These are phyloP conservation scores for Myripristis murdjan DNA, from an alignment of 2,797 vertebrate species.

Conservation along the genomic window DNA sequence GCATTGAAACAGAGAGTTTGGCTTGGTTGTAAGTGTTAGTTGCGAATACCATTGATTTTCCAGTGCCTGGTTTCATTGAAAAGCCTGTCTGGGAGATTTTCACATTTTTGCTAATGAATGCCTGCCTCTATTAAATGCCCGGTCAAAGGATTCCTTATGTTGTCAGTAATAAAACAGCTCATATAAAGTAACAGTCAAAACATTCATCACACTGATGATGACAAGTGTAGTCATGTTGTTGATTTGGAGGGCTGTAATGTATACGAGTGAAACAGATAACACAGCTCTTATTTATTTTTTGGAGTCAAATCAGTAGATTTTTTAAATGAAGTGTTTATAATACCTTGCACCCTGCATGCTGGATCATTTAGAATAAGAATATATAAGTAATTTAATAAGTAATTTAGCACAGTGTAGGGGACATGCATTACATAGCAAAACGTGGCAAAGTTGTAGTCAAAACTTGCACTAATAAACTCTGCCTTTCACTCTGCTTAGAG, in stretches of 20 bases:
- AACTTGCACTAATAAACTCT: too few relatives aligned
- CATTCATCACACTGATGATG: not conserved
- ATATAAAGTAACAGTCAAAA: not conserved
- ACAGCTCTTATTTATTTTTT: too few relatives aligned
- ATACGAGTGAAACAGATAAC: too few relatives aligned
- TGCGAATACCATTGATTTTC: constrained; percentile 53
- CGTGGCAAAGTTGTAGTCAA: too few relatives aligned
- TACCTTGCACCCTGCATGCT: too few relatives aligned
- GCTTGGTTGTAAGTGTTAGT: constrained; percentile 36
- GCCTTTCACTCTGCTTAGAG: too few relatives aligned
- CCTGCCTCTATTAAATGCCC: constrained; percentile 10
- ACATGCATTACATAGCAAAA: too few relatives aligned
- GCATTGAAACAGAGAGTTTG: constrained; percentile 45
- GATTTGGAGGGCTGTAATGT: not conserved
- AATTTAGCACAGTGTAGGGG: too few relatives aligned
- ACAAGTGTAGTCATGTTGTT: not conserved
- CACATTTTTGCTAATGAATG: constrained; percentile 22
- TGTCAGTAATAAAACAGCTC: not conserved
- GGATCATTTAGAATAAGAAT: too few relatives aligned
- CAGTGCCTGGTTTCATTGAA: constrained; percentile 29
- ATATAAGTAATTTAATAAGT: too few relatives aligned
- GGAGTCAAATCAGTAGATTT: too few relatives aligned
- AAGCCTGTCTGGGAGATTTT: constrained; percentile 35
- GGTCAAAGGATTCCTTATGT: not conserved
- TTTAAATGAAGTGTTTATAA: too few relatives aligned